Conservation (phyloP, 30 jellyfish, hydroid and myxozoan species). For the Nemopilema nomurai region DNA sequence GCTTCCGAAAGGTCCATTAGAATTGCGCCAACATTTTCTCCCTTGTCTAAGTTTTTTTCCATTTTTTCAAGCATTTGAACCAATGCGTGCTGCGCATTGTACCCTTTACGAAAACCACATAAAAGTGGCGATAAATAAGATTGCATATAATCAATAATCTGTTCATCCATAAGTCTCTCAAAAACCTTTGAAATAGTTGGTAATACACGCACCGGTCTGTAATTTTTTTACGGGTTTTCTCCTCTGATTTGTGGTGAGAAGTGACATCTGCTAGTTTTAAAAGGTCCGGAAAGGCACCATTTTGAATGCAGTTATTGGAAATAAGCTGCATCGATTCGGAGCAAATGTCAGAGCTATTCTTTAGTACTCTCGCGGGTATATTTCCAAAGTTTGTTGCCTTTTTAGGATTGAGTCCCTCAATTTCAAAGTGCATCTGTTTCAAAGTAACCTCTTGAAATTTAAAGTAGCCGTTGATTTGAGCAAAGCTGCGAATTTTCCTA, state of each 20-base stretch:
- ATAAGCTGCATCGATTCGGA: conserved; percentile 16
- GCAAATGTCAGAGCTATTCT: conserved; percentile 1
- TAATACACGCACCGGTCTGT: neutral
- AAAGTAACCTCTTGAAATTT: neutral
- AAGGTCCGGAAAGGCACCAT: neutral
- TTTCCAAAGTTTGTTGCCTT: conserved; percentile 1
- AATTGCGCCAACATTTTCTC: conserved; percentile 37
- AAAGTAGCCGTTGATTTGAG: neutral
- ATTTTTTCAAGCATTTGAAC: conserved; percentile 28
- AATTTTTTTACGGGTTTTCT: neutral
- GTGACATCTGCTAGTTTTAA: conserved; percentile 5
- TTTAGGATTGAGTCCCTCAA: too few relatives aligned
- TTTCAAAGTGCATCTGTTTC: neutral
- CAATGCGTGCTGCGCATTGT: conserved; percentile 39
- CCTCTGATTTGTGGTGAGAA: neutral
- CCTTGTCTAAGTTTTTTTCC: conserved; percentile 21
- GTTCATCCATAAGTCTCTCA: neutral
- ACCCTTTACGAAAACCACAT: conserved; percentile 42
- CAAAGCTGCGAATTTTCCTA: neutral
- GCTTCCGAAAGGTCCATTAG: conserved; percentile 49
- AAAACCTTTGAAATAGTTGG: neutral
- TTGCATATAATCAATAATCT: conserved; percentile 2
- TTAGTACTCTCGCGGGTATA: neutral
- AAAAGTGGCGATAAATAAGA: conserved; percentile 14
- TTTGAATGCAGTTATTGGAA: neutral